Base-by-base conservation (phyloP, 2,888 invertebrate genomes). In the Microdon myrmicae region DNA sequence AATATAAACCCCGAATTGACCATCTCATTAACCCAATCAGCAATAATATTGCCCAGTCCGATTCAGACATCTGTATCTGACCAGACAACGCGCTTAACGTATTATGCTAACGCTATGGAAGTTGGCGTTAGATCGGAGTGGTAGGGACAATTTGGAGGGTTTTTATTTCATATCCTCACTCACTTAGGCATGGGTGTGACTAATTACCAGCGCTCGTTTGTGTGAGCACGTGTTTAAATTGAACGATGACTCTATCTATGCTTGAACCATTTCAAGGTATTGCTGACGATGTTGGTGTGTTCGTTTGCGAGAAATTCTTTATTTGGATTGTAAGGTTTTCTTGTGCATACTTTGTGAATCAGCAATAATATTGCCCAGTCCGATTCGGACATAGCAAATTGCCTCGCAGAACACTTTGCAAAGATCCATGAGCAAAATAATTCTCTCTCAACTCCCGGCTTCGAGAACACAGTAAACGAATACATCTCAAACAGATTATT, bases 91-190 rank as follows among this genome's bases (percentile, higher is more conserved):
- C 26, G 56, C 44, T 45, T n/a, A 31, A 56, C 51, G 20, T 1
- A 26, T 12, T 6, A 12, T 17, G 34, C 31, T 8, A 22, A 12
- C 28, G 7, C n/a, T n/a, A 12, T 28, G 13, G 9, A 12, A 13
- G 20, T 4, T 9, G 14, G 16, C 17, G 10, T n/a, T n/a, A n/a
- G n/a, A n/a, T n/a, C n/a, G n/a, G n/a, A n/a, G n/a, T n/a, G n/a
- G n/a, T n/a, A n/a, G n/a, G n/a, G n/a, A n/a, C n/a, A n/a, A n/a
- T n/a, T n/a, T n/a, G n/a, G n/a, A n/a, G n/a, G n/a, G n/a, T n/a
- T n/a, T n/a, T n/a, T n/a, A n/a, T 58, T 43, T 60, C 41, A 58
- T 58, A 47, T 64, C 58, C 47, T 58, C 64, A 64, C 51, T 58
- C 49, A 41, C 34, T 55, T 29, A 23, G 9, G 31, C 14, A 32